A percentile compares a stretch with the other conserved stretches of the same genome.
phyloP scores from a whole-genome alignment of 2,888 invertebrate species.

The Drosophila niveifrons region DNA sequence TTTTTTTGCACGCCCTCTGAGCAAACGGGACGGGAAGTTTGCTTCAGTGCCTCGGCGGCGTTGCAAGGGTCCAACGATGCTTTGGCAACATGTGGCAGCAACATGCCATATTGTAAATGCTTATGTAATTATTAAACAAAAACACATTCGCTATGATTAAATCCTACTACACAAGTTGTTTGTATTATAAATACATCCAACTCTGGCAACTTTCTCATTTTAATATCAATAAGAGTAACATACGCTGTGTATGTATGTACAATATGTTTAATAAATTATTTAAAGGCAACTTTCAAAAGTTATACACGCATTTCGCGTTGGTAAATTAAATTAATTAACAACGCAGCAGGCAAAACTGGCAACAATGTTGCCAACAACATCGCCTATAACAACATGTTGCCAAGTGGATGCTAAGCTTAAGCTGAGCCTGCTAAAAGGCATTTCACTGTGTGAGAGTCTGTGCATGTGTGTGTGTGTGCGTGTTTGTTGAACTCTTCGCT shows the following conservation, averaged over 20 bases:
- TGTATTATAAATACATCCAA: conserved; percentile 1
- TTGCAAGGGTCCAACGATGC: conserved; percentile 42
- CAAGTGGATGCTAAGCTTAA: conserved; percentile 21
- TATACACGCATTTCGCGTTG: conserved; percentile 7
- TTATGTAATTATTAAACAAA: conserved; percentile 23
- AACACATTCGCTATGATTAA: not conserved
- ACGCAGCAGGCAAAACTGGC: conserved; percentile 14
- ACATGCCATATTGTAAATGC: conserved; percentile 3
- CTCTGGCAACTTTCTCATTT: conserved; percentile 42
- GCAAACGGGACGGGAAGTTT: conserved; percentile 71
- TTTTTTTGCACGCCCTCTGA: conserved; percentile 61
- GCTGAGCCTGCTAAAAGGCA: conserved; percentile 5
- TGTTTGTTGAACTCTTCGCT: conserved; percentile 10
- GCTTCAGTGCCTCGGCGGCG: conserved; percentile 58
- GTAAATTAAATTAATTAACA: conserved; percentile 50
- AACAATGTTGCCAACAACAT: conserved; percentile 21
- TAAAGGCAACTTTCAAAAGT: conserved; percentile 58
- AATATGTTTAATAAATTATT: conserved; percentile 40
- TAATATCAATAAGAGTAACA: conserved; percentile 36
- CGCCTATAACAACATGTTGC: conserved; percentile 54
- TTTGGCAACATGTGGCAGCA: conserved; percentile 7
- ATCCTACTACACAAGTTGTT: too few relatives aligned
- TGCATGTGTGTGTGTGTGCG: not conserved
- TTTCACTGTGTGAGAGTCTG: too few relatives aligned
- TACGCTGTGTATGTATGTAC: not conserved